phyloP scores from a whole-genome alignment of 2,113 vertebrate genomes.

The Chlamydotis undulata region DNA sequence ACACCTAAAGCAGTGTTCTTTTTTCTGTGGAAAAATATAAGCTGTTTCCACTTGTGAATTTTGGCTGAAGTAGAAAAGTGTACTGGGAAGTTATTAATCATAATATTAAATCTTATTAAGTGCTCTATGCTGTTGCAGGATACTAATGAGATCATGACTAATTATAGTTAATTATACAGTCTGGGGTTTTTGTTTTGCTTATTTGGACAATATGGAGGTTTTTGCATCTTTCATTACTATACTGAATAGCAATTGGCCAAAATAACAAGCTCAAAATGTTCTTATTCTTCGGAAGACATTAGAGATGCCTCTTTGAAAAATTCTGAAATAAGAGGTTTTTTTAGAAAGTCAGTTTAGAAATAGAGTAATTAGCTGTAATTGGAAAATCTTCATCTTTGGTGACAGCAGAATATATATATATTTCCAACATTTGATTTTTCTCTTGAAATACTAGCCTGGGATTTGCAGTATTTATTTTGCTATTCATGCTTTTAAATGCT shows the following conservation, averaged over 20 bases:
- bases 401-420: neutral
- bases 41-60: neutral
- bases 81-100: neutral
- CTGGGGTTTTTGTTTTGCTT: neutral
- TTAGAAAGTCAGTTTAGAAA: neutral
- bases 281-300: neutral
- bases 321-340: neutral
- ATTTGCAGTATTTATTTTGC: neutral
- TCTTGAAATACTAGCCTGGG: neutral
- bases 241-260: neutral
- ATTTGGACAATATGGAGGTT: neutral
- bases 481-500: constrained; percentile 4
- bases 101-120: neutral
- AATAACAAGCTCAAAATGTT: neutral
- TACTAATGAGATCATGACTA: neutral
- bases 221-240: neutral
- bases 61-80: neutral
- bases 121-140: neutral
- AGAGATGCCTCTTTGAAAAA: neutral
- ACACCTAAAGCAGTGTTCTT: neutral
- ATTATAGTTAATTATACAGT: neutral
- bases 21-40: neutral
- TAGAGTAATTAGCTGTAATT: neutral
- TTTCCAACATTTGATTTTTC: neutral
- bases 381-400: neutral